Evolutionary conservation across 2,888 invertebrate genomes (phyloP), one percentile per base, ranked within the genome.

Genomic region (Zonitis immaculata): DNA sequence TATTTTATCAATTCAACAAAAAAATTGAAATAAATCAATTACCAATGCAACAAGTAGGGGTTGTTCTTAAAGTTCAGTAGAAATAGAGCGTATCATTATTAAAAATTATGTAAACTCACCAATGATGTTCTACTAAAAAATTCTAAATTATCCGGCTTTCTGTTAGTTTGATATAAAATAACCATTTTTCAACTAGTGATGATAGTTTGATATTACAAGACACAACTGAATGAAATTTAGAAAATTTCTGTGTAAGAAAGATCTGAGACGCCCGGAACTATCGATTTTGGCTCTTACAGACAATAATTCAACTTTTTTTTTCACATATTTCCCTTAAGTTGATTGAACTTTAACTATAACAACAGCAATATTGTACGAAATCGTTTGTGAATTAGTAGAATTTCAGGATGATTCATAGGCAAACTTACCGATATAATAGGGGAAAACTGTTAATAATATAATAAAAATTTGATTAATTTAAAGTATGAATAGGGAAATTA

Each of bases 191-290:
- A n/a, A n/a, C n/a, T n/a, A n/a, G n/a, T n/a, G n/a, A 20, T 14
- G 9, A 35, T 14, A 9, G 9, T 35, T 8, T 3, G 9, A 39
- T 20, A 42, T 28, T 28, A 20, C 1, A 39, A 35, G 35, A 25
- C 42, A 45, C 45, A 32, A 45, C 27, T 30, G 7, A 39, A n/a
- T 26, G 16, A 27, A 44, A 27, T 20, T 18, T 16, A 11, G 18
- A 44, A 11, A 25, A 35, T 45, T 28, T 48, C 16, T 42, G 7
- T 7, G 12, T 14, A n/a, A n/a, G 8, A 22, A 20, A 43, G 26
- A 28, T 28, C 27, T 32, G 2, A 18, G 51, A 43, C 51, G 51
- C 51, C 51, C 26, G n/a, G 43, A 25, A 47, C 18, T 43, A 51
- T 51, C 26, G 51, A 51, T 51, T 51, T 18, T 20, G 18, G 39